phyloP scores from a whole-genome alignment of 1,140 invertebrate species.

The Solenopsis invicta region DNA sequence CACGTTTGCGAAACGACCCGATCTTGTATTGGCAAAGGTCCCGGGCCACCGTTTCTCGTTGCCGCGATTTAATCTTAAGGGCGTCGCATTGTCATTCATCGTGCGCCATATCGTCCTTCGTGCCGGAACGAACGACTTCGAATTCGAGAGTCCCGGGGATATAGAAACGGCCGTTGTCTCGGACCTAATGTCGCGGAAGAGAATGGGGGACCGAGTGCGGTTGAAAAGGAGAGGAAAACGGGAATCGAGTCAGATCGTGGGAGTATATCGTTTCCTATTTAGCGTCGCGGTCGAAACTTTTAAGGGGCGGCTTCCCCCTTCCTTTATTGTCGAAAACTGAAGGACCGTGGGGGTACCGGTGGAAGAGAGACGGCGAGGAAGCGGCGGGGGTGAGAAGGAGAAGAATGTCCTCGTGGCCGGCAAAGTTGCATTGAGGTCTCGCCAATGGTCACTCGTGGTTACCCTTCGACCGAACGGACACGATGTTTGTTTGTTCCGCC shows the following conservation, averaged over 20 bases:
- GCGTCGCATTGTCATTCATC: conserved; percentile 56
- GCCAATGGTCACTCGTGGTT: conserved; percentile 75
- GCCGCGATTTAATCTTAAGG: conserved; percentile 60
- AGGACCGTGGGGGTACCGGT: conserved; percentile 9
- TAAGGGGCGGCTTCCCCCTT: conserved; percentile 66
- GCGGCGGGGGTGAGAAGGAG: not conserved
- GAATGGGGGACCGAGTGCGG: conserved; percentile 47
- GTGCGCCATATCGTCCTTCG: conserved; percentile 59
- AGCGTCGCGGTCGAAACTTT: conserved; percentile 75
- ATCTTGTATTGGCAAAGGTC: conserved; percentile 34
- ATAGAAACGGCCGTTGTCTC: conserved; percentile 58
- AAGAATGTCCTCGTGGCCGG: conserved; percentile 67
- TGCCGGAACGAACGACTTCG: conserved; percentile 58
- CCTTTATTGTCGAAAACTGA: conserved; percentile 73
- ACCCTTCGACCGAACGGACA: conserved; percentile 76
- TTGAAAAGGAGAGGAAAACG: conserved; percentile 58
- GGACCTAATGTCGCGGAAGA: conserved; percentile 76
- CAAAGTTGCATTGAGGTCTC: conserved; percentile 78
- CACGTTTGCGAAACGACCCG: conserved; percentile 25
- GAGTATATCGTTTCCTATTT: conserved; percentile 77
- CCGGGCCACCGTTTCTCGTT: conserved; percentile 26
- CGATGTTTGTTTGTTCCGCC: conserved; percentile 83
- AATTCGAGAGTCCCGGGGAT: conserved; percentile 57
- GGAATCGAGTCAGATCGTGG: conserved; percentile 72
- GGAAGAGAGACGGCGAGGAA: not conserved